These are phyloP conservation scores for Sterna hirundo DNA, from an alignment of 2,113 vertebrate genomes.

Conservation along the genomic window DNA sequence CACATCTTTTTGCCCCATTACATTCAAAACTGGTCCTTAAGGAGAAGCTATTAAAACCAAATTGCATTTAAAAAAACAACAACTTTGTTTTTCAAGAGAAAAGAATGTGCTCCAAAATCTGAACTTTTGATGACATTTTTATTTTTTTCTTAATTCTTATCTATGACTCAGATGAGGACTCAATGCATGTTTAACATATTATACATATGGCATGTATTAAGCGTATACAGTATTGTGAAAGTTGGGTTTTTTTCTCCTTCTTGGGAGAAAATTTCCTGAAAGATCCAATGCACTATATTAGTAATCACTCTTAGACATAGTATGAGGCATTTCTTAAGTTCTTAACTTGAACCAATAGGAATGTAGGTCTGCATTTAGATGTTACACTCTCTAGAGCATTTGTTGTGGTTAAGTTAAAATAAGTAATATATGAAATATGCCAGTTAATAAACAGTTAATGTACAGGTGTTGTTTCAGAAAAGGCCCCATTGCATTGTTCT, in stretches of 20 bases:
- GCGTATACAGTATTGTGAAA: background rate
- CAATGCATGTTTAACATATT: background rate
- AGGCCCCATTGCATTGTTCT: background rate
- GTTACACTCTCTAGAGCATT: background rate
- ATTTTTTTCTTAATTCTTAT: background rate
- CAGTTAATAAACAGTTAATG: conserved; percentile 13
- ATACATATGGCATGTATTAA: background rate
- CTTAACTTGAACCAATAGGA: background rate
- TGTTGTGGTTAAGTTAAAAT: background rate
- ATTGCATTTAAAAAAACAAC: background rate
- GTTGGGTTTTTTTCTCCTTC: background rate
- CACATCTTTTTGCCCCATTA: background rate
- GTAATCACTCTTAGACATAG: background rate
- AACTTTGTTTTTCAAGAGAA: background rate
- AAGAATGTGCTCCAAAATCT: background rate
- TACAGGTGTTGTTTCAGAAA: background rate
- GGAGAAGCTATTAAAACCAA: background rate
- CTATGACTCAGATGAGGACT: background rate
- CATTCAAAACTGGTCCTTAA: background rate
- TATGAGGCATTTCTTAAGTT: background rate
- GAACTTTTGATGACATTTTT: background rate
- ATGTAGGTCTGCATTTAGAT: background rate
- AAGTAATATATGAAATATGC: background rate
- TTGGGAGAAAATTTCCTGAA: background rate
- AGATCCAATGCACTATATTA: background rate